A percentile compares a stretch with the other conserved stretches of the same genome.
These are phyloP conservation scores for Nebria brevicollis DNA, from an alignment of 2,888 invertebrate species.

Conservation along the genomic window DNA sequence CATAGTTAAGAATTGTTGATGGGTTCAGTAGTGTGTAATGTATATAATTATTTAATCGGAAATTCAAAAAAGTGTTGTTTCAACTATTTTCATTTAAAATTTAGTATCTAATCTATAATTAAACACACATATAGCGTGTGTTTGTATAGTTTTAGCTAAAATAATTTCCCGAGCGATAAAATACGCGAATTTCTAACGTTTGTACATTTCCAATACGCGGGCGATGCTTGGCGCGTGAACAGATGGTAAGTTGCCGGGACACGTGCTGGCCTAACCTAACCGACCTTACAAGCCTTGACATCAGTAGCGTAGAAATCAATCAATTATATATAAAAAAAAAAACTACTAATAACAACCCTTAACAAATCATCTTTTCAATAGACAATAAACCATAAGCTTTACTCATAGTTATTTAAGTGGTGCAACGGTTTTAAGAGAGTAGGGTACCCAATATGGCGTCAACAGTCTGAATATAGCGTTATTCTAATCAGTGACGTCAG, in stretches of 20 bases:
- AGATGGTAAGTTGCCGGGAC: slow-evolving; percentile 4
- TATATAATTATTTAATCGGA: no score
- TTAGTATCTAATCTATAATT: slow-evolving; percentile 4
- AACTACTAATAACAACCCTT: not conserved
- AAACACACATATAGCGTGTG: not conserved
- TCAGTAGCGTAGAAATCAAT: slow-evolving; percentile 5
- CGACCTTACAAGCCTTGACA: not conserved
- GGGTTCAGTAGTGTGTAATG: no score
- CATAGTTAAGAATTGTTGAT: no score
- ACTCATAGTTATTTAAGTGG: no score
- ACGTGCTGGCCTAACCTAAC: slow-evolving; percentile 14
- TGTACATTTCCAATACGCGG: slow-evolving; percentile 2
- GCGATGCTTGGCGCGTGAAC: not conserved
- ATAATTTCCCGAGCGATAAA: slow-evolving; percentile 1
- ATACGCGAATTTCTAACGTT: slow-evolving; percentile 5
- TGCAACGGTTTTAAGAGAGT: no score
- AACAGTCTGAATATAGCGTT: no score
- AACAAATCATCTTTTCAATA: not conserved
- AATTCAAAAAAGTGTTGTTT: no score
- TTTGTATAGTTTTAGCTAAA: not conserved
- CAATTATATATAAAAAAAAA: not conserved
- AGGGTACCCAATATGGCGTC: no score
- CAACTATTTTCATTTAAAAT: not conserved
- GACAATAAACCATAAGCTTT: no score
- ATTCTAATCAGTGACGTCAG: no score